Evolutionary conservation across 2,113 vertebrate species (phyloP).

Genomic region (Epinephelus cyanopodus): DNA sequence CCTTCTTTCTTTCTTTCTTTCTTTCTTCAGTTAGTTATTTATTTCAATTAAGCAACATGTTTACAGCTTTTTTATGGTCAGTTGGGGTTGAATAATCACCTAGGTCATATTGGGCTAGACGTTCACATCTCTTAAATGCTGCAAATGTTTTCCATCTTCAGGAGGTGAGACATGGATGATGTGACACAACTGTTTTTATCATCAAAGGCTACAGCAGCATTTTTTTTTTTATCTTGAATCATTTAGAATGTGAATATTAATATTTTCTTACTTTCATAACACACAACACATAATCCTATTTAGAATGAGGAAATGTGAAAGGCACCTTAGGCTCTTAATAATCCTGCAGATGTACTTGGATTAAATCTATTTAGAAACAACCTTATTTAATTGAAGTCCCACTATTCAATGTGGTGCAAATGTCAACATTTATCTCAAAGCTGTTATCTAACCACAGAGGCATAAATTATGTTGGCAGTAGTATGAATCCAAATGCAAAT

Average conservation of each 20-base stretch:
- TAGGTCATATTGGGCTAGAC: neutral
- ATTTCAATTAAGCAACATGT: neutral
- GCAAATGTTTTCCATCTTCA: neutral
- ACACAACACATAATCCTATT: neutral
- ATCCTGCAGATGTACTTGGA: slow-evolving; percentile 25
- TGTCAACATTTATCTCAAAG: slow-evolving; percentile 64
- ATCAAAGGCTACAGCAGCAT: neutral
- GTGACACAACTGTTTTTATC: neutral
- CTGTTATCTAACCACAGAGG: slow-evolving; percentile 42
- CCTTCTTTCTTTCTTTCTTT: no score
- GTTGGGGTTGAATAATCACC: neutral
- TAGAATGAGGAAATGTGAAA: neutral
- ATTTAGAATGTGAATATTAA: neutral
- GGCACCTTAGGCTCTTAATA: neutral
- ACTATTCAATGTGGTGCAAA: slow-evolving; percentile 39
- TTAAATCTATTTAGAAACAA: slow-evolving; percentile 35
- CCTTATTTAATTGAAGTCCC: slow-evolving; percentile 36
- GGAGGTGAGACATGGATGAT: neutral
- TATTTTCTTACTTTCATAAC: neutral
- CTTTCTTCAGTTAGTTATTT: neutral
- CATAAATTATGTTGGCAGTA: slow-evolving; percentile 56
- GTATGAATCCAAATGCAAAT: slow-evolving; percentile 72
- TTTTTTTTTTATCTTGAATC: neutral
- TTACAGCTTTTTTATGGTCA: no score
- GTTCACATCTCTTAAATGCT: neutral